phyloP scores from a whole-genome alignment of 2,888 invertebrate genomes.

The Chrysina gloriosa region DNA sequence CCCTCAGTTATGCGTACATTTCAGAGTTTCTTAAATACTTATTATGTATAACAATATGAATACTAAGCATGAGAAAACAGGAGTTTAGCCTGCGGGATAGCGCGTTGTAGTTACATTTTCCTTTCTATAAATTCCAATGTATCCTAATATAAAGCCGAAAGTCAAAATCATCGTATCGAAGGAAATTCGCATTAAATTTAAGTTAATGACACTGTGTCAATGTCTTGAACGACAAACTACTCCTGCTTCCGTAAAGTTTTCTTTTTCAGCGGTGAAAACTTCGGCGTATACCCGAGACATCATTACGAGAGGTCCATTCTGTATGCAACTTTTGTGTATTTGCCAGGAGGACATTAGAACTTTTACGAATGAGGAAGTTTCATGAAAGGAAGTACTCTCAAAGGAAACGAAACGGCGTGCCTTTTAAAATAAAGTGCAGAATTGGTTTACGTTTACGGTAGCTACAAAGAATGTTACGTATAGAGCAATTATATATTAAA shows the following conservation, averaged over 20 bases:
- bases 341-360: constrained; percentile 33
- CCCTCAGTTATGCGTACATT: no score
- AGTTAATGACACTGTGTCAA: constrained; percentile 23
- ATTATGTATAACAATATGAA: constrained; percentile 6
- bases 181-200: constrained; percentile 20
- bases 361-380: constrained; percentile 26
- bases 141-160: neutral
- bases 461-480: constrained; percentile 2
- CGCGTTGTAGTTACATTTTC: neutral
- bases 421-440: constrained; percentile 46
- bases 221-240: constrained; percentile 22
- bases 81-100: neutral
- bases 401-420: constrained; percentile 42
- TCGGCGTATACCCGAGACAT: constrained; percentile 15
- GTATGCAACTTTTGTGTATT: constrained; percentile 28
- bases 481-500: neutral
- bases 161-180: constrained; percentile 1
- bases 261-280: neutral
- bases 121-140: neutral
- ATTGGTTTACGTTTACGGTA: constrained; percentile 42
- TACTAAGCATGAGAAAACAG: constrained; percentile 2
- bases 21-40: no score
- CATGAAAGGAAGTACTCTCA: constrained; percentile 38
- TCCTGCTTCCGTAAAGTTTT: constrained; percentile 22
- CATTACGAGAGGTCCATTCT: constrained; percentile 16